Conservation (phyloP, 2,888 invertebrate genomes). For the Drosophila siamana region DNA sequence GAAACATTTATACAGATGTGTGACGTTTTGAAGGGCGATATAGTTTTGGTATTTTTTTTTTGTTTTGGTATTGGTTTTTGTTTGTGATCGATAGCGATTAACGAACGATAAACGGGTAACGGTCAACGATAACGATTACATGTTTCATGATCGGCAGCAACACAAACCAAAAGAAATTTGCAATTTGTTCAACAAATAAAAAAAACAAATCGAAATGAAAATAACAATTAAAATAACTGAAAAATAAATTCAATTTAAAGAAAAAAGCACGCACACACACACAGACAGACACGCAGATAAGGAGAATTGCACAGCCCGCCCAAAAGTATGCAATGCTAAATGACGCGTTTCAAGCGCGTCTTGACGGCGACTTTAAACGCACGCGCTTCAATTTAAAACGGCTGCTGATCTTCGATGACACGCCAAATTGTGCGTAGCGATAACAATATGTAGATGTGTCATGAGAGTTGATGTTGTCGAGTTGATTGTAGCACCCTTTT, state of each 20-base stretch:
- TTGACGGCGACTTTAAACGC: conserved; percentile 9
- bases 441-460: conserved; percentile 28
- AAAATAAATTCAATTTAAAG: background rate
- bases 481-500: conserved; percentile 12
- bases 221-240: background rate
- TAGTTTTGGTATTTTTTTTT: conserved; percentile 26
- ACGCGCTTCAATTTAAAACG: background rate
- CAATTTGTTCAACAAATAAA: conserved; percentile 22
- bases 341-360: conserved; percentile 10
- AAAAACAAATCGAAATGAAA: conserved; percentile 38
- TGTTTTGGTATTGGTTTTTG: conserved; percentile 27
- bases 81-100: conserved; percentile 48
- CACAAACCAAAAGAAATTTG: conserved; percentile 36
- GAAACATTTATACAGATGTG: conserved; percentile 60
- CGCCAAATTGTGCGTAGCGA: conserved; percentile 15
- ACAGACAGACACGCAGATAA: background rate
- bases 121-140: conserved; percentile 32
- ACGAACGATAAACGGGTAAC: conserved; percentile 29
- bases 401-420: background rate
- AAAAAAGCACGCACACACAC: conserved; percentile 1
- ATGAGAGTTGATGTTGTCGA: conserved; percentile 1
- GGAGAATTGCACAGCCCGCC: conserved; percentile 3
- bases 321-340: conserved; percentile 13
- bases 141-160: conserved; percentile 48
- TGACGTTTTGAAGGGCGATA: conserved; percentile 27